Evolutionary conservation across 1,140 invertebrate species (phyloP).

Genomic region (Achatina immaculata): DNA sequence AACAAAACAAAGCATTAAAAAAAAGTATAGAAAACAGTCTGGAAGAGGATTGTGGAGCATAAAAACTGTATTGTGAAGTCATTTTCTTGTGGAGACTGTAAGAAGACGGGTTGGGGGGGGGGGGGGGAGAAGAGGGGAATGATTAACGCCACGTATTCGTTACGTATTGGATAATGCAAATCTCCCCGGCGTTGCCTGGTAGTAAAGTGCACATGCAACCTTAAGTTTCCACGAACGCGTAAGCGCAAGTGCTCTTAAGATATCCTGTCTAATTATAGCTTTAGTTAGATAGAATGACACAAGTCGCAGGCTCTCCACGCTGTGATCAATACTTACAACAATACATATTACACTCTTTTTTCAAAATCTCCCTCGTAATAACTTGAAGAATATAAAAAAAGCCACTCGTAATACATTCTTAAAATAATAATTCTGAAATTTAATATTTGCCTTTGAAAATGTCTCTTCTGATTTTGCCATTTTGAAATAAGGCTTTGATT

Average conservation of each 20-base stretch:
- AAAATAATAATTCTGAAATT: background rate
- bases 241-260: background rate
- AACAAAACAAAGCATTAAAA: too few relatives aligned
- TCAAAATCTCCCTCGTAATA: background rate
- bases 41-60: too few relatives aligned
- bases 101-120: too few relatives aligned
- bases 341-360: background rate
- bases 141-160: too few relatives aligned
- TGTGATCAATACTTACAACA: background rate
- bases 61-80: too few relatives aligned
- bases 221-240: too few relatives aligned
- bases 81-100: too few relatives aligned
- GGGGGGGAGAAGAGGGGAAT: too few relatives aligned
- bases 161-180: too few relatives aligned
- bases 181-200: too few relatives aligned
- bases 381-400: background rate
- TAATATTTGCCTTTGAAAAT: conserved; percentile 12
- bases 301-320: background rate
- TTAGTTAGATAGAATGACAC: conserved; percentile 1
- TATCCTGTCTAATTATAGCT: background rate
- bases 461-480: background rate
- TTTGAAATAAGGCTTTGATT: conserved; percentile 8
- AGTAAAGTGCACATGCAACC: too few relatives aligned
- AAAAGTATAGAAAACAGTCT: too few relatives aligned
- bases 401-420: background rate